Percentiles rank a stretch among this genome's conserved stretches.
phyloP scores from a whole-genome alignment of 2,888 invertebrate genomes.

The Lochmaea capreae region DNA sequence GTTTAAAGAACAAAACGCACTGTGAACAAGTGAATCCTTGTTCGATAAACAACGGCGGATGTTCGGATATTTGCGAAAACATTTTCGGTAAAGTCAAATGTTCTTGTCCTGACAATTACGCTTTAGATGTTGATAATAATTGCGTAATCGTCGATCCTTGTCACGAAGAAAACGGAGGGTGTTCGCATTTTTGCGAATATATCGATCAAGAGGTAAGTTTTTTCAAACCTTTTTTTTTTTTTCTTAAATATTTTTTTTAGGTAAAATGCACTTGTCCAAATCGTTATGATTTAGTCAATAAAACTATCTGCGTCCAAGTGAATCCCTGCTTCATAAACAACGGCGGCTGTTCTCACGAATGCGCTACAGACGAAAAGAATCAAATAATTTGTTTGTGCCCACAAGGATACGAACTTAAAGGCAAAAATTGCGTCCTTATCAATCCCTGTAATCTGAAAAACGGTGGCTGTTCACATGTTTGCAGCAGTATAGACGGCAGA shows the following conservation, averaged over 20 bases:
- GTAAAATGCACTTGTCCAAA: slow-evolving; percentile 68
- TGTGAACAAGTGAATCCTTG: slow-evolving; percentile 66
- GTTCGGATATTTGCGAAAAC: slow-evolving; percentile 65
- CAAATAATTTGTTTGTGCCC: slow-evolving; percentile 65
- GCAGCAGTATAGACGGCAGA: slow-evolving; percentile 66
- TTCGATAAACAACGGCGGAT: slow-evolving; percentile 62
- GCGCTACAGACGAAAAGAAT: slow-evolving; percentile 58
- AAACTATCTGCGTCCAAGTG: slow-evolving; percentile 58
- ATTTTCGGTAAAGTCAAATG: slow-evolving; percentile 68
- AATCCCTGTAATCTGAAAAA: slow-evolving; percentile 61
- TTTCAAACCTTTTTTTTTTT: neutral
- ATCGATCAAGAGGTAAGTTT: slow-evolving; percentile 63
- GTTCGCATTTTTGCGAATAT: slow-evolving; percentile 58
- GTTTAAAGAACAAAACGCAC: slow-evolving; percentile 58
- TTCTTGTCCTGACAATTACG: slow-evolving; percentile 66
- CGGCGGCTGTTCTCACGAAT: slow-evolving; percentile 72
- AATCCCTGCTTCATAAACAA: slow-evolving; percentile 64
- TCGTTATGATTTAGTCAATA: slow-evolving; percentile 56
- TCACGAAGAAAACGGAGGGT: slow-evolving; percentile 52
- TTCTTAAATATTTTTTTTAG: neutral
- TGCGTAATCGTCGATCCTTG: slow-evolving; percentile 57
- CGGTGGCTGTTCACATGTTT: slow-evolving; percentile 67
- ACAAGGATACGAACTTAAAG: slow-evolving; percentile 58
- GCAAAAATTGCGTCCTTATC: slow-evolving; percentile 52
- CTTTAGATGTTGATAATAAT: slow-evolving; percentile 60